These are phyloP conservation scores for Microchirus variegatus DNA, from an alignment of 2,797 vertebrate species.

Conservation along the genomic window DNA sequence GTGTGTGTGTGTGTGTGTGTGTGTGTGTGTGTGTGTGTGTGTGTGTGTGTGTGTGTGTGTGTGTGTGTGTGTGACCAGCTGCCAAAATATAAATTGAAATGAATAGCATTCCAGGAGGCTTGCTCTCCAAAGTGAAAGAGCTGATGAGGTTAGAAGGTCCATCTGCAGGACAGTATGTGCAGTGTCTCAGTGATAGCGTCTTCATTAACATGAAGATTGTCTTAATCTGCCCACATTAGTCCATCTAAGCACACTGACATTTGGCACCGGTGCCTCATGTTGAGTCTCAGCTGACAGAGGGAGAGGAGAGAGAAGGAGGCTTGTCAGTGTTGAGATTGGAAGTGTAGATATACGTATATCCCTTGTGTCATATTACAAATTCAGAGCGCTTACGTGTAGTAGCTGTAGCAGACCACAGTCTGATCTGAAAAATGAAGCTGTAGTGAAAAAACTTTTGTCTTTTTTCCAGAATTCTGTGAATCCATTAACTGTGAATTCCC, in stretches of 20 bases:
- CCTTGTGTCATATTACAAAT: constrained; percentile 3
- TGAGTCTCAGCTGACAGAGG: constrained; percentile 1
- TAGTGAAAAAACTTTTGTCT: no score
- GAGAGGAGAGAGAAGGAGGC: neutral
- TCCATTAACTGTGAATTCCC: no score
- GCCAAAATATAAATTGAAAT: constrained; percentile 50
- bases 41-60: constrained; percentile 39
- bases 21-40: constrained; percentile 37
- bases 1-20: constrained; percentile 38
- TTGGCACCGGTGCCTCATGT: constrained; percentile 3
- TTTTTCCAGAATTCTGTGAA: no score
- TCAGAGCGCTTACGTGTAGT: constrained; percentile 8
- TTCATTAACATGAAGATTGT: constrained; percentile 47
- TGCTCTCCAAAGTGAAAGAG: constrained; percentile 36
- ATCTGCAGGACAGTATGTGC: constrained; percentile 39
- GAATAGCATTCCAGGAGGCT: constrained; percentile 35
- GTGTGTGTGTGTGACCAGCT: constrained; percentile 39
- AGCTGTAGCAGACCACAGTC: constrained; percentile 8
- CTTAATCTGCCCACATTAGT: constrained; percentile 31
- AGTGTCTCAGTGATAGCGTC: constrained; percentile 25
- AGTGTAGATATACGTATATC: neutral
- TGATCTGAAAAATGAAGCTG: neutral
- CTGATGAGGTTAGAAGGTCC: constrained; percentile 45
- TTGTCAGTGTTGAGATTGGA: constrained; percentile 2
- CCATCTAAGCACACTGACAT: constrained; percentile 12